These are phyloP conservation scores for Xestia sexstrigata DNA, from an alignment of 2,888 invertebrate genomes.

Conservation along the genomic window DNA sequence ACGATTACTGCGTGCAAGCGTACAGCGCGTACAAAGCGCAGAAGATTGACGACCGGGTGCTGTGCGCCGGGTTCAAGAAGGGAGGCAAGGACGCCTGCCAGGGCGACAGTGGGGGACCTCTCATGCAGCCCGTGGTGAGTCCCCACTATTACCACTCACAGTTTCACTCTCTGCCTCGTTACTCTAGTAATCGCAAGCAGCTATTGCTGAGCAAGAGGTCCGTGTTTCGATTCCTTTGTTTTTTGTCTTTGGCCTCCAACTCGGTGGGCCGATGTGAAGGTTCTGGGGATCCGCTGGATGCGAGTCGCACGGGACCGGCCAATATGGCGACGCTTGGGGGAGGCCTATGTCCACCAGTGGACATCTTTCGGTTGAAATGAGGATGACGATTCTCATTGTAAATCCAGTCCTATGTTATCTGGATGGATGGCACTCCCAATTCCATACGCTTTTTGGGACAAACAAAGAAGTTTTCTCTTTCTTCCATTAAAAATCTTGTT, in stretches of 20 bases:
- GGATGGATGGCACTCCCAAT: background rate
- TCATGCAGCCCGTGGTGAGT: slow-evolving; percentile 91
- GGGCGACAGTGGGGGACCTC: slow-evolving; percentile 96
- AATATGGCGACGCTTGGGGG: too few species aligned
- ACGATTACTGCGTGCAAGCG: slow-evolving; percentile 91
- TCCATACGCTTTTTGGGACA: too few species aligned
- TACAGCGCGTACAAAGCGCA: slow-evolving; percentile 90
- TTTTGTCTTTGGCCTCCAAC: background rate
- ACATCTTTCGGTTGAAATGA: too few species aligned
- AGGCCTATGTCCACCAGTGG: too few species aligned
- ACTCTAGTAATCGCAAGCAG: background rate
- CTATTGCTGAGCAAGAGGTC: background rate
- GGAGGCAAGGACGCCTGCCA: slow-evolving; percentile 94
- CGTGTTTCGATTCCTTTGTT: background rate
- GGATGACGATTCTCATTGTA: too few species aligned
- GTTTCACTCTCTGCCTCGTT: background rate
- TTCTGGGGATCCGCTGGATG: too few species aligned
- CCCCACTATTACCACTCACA: background rate
- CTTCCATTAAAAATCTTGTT: background rate
- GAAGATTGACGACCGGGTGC: slow-evolving; percentile 90
- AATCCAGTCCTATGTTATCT: background rate
- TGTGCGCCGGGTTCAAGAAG: slow-evolving; percentile 92
- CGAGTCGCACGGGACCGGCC: too few species aligned
- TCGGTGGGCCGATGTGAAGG: too few species aligned
- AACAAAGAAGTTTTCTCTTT: background rate